Evolutionary conservation across 2,797 vertebrate species (phyloP), one percentile per base, ranked within the genome.

Genomic region (Eulemur mongoz): DNA sequence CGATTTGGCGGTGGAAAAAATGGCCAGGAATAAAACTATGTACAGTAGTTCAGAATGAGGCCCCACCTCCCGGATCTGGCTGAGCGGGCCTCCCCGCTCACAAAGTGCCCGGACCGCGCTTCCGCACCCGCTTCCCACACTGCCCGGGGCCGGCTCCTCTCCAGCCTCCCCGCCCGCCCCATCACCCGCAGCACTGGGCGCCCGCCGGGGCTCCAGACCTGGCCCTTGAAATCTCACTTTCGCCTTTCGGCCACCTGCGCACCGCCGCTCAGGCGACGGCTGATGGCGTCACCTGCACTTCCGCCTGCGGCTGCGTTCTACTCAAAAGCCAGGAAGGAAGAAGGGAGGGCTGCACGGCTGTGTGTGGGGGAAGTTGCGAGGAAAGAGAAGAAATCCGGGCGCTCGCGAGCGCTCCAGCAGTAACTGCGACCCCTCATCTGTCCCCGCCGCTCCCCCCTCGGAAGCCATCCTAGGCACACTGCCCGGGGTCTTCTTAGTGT

Each of bases 241-340:
- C 59, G 88, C 69, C 88, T 94, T 45, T 59, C 52, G 20, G 79
- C 83, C 84, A 38, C 12, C 11, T 52, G 86, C 92, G 92, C 96
- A 93, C 96, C 88, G 27, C 45, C 22, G 63, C 32, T 20, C 38
- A 0, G 92, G 91, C 95, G 95, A 50, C 67, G 86, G 15, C 70
- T 97, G 95, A 97, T 98, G 97, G 97, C 97, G 98, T 98, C 94
- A 91, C 61, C 0, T 0, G 61, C 48, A 76, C 96, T 98, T 98
- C 98, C 98, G 97, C 69, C 87, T 40, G 97, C 97, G 95, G 91
- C 95, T 88, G 96, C 97, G 96, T 92, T 65, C 87, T 87, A 40
- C 30, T 48, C 63, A 9, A 59, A 13, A 65, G 91, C 59, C 69
- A 87, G 97, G 94, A 92, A 94, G 96, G 96, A 92, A 93, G 96